Base-by-base conservation (phyloP, 2,797 vertebrate species). In the Orestias chungarensis region DNA sequence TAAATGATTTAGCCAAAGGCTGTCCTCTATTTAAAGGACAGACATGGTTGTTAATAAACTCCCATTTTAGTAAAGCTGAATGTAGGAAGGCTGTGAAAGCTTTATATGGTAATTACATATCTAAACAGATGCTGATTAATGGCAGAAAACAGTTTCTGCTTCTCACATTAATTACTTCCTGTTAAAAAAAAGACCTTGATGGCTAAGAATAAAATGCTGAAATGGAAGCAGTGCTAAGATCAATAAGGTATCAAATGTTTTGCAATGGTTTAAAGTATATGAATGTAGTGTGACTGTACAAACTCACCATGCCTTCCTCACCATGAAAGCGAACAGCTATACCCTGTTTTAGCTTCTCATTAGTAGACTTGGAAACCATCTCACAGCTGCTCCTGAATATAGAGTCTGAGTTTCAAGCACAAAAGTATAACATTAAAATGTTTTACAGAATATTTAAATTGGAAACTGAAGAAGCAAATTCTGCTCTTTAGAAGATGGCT, bases 371-470 rank as follows among this genome's bases (percentile, higher is more conserved):
- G 81, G 97, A 98, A 11, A 99, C 98, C 91, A 99, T 97, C 93
- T 99, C 97, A 92, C 98, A 99, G 94, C 98, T 99, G 88, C 98
- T 99, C 91, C 96, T 96, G 92, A 99, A 99, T 94, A 99, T 96
- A 76, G 97, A 97, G 79, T 99, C 98, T 99, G 92, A 54, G 1
- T 14, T 62, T 8, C 29, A 77, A 8, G 59, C 0, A 46, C 0
- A 64, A 23, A 73, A n/a, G 66, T 0, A 49, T 1, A 9, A n/a
- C 11, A 38, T 61, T 38, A n/a, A 35, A 18, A 38, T n/a, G 33
- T 61, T 38, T 35, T 20, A 38, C 31, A 35, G 35, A 11, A 35
- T 9, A 11, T 57, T 25, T 29, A 31, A 29, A 55, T 17, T 55
- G 54, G 27, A 55, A 18, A 14, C 15, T 9, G 27, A 55, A 55